A percentile compares a stretch with the other conserved stretches of the same genome.
Evolutionary conservation across 2,113 vertebrate species (phyloP).

Genomic region (Scomber scombrus): DNA sequence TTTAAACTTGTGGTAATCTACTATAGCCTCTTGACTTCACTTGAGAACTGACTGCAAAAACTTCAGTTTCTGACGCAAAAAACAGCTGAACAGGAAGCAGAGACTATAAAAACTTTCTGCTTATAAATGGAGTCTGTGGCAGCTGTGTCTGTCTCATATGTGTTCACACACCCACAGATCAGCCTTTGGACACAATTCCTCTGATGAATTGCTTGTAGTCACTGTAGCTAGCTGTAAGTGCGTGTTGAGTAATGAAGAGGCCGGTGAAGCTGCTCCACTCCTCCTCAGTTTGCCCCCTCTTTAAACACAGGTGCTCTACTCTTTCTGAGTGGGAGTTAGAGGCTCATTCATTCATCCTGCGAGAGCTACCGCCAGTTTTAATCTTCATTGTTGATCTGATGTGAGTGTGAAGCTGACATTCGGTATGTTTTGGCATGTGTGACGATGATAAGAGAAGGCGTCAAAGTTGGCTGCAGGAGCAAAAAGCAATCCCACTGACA

Average conservation of each 20-base stretch:
- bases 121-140: conserved; percentile 22
- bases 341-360: conserved; percentile 58
- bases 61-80: not conserved
- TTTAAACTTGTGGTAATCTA: no score
- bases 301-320: conserved; percentile 46
- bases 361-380: conserved; percentile 6
- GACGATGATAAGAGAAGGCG: not conserved
- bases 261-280: conserved; percentile 44
- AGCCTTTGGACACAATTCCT: conserved; percentile 42
- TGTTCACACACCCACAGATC: conserved; percentile 53
- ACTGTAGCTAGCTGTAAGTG: conserved; percentile 27
- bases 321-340: conserved; percentile 60
- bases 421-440: not conserved
- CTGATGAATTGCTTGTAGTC: conserved; percentile 64
- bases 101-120: not conserved
- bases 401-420: conserved; percentile 7
- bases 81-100: not conserved
- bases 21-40: not conserved
- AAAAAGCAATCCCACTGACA: not conserved
- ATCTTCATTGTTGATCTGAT: conserved; percentile 2
- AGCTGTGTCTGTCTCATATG: conserved; percentile 33
- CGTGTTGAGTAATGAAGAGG: conserved; percentile 67
- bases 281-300: conserved; percentile 39
- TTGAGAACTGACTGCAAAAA: not conserved
- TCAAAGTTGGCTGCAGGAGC: not conserved